These are phyloP conservation scores for Epizoanthus rinbou DNA, from an alignment of 92 coral and sea anemone genomes.

Conservation along the genomic window DNA sequence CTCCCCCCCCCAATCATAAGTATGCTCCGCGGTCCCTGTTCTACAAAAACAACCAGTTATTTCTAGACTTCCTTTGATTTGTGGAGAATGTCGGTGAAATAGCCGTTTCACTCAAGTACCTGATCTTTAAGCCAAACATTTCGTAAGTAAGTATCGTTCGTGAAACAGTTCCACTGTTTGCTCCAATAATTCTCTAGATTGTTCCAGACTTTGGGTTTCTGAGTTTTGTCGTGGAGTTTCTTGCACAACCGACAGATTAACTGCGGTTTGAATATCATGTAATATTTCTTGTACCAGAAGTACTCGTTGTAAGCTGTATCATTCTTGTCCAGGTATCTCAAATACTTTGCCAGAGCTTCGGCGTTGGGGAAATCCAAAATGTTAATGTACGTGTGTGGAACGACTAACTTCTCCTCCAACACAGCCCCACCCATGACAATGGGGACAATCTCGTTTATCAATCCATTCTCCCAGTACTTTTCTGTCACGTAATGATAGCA, in stretches of 20 bases:
- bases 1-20: too few species aligned
- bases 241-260: conserved; percentile 11
- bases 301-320: conserved; percentile 38
- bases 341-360: conserved; percentile 12
- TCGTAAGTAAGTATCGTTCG: conserved; percentile 14
- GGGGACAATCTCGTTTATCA: conserved; percentile 11
- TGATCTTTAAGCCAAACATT: conserved; percentile 1
- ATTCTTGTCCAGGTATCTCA: conserved; percentile 27
- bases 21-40: too few species aligned
- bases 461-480: conserved; percentile 32
- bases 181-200: not conserved
- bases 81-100: too few species aligned
- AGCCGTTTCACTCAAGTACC: too few species aligned
- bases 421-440: conserved; percentile 31
- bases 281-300: conserved; percentile 26
- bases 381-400: conserved; percentile 16
- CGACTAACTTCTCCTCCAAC: not conserved
- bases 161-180: conserved; percentile 4
- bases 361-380: conserved; percentile 29
- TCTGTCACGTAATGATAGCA: conserved; percentile 38
- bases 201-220: conserved; percentile 8
- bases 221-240: conserved; percentile 33
- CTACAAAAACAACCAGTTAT: too few species aligned
- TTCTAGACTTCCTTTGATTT: too few species aligned
- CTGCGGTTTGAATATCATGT: conserved; percentile 24